Percentiles rank a stretch among this genome's conserved stretches.
These are phyloP conservation scores for Gryllus bimaculatus DNA, from an alignment of 1,140 invertebrate species.

Conservation along the genomic window DNA sequence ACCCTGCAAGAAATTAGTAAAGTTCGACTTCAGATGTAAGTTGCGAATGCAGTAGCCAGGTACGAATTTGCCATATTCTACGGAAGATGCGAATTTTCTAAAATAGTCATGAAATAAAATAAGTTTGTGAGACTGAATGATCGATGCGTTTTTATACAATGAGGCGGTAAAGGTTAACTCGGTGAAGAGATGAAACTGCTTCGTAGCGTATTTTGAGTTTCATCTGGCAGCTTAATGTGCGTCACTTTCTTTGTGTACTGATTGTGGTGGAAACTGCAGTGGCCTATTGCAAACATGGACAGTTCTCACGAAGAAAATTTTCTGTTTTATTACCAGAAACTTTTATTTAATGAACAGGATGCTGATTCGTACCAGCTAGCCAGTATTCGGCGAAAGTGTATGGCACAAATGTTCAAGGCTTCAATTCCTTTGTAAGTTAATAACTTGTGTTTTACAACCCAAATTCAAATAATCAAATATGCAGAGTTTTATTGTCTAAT, in stretches of 20 bases:
- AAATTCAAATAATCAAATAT: neutral
- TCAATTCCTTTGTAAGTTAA: neutral
- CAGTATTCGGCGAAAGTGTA: neutral
- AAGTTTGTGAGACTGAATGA: neutral
- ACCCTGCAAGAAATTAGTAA: slow-evolving; percentile 32
- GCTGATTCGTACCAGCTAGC: neutral
- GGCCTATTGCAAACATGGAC: neutral
- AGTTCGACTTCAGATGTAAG: slow-evolving; percentile 30
- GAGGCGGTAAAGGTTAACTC: no score
- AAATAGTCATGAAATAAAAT: neutral
- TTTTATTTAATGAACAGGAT: neutral
- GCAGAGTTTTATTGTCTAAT: neutral
- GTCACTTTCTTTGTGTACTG: no score
- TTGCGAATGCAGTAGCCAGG: slow-evolving; percentile 29
- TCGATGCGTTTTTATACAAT: no score
- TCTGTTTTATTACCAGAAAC: neutral
- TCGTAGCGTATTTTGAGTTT: no score
- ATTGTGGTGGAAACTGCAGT: no score
- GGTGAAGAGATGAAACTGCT: no score
- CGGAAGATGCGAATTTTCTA: slow-evolving; percentile 2
- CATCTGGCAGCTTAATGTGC: no score
- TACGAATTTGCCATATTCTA: slow-evolving; percentile 26
- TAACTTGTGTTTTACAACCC: neutral
- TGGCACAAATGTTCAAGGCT: neutral
- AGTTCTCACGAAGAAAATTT: neutral